phyloP scores from a whole-genome alignment of 2,113 vertebrate species.

The Apteryx owenii region DNA sequence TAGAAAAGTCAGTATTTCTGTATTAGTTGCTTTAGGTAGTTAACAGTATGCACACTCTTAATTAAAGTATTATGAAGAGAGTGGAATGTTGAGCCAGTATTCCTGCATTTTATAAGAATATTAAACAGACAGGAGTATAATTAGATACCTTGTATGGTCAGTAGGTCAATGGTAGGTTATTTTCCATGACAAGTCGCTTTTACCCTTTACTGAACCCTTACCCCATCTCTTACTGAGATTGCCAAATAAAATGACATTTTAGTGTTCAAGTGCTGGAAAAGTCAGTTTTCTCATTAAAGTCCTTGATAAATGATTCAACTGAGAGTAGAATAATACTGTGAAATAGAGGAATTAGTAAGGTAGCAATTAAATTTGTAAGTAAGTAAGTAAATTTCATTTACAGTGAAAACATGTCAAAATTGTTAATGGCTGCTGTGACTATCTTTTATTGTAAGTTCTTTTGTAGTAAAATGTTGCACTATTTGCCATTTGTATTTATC shows the following conservation, averaged over 20 bases:
- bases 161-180: neutral
- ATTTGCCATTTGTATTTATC: neutral
- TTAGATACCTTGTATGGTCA: neutral
- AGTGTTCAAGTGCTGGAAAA: neutral
- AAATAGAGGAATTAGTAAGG: neutral
- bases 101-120: neutral
- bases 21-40: neutral
- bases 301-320: neutral
- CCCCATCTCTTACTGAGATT: neutral
- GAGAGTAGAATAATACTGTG: neutral
- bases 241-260: neutral
- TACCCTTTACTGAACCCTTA: neutral
- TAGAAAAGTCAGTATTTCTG: neutral
- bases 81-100: neutral
- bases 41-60: neutral
- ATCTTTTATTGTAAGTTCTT: neutral
- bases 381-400: neutral
- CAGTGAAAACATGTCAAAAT: neutral
- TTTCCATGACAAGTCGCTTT: neutral
- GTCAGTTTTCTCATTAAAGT: neutral
- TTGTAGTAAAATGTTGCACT: neutral
- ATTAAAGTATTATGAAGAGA: neutral
- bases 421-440: neutral
- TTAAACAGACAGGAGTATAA: neutral
- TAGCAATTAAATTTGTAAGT: too few relatives aligned